Evolutionary conservation across 2,888 invertebrate species (phyloP), one percentile per base, ranked within the genome.

Genomic region (Tinea semifulvella): DNA sequence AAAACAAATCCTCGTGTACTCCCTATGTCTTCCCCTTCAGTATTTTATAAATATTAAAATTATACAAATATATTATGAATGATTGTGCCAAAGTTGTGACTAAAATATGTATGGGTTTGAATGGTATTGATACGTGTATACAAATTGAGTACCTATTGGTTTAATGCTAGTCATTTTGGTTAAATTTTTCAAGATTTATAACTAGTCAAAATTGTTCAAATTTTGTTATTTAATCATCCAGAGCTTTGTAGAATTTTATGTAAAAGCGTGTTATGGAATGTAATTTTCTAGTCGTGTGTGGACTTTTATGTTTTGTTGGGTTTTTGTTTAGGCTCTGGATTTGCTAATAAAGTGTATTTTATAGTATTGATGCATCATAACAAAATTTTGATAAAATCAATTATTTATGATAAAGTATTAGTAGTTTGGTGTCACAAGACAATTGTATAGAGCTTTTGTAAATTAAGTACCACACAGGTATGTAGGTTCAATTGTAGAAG

Each of bases 391-490:
- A 79, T 76, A 69, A 77, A 80, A 79, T 80, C 80, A 80, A 80
- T 80, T 80, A 80, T 79, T 75, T 75, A 75, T 76, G 65, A 66
- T 68, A 42, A 35, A 39, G 60, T 68, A 45, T 13, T 40, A 19
- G 18, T 40, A 40, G n/a, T 18, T 13, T 31, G 17, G 16, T 36
- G 36, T 36, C 36, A 36, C 76, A 80, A 76, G 76, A 73, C 65
- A 73, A 69, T 11, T 79, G 80, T 80, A 79, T 81, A 80, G 81
- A 80, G 80, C 80, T 80, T 31, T 80, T 63, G 71, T 79, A 80
- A 69, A 63, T 57, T 75, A 76, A 74, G 76, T 71, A 70, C 68
- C 68, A 75, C 67, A 75, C 73, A 75, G 77, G 77, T 77, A 61
- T 63, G 68, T 76, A 77, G 67, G 68, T 62, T 72, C 70, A 68